Evolutionary conservation across 2,888 invertebrate genomes (phyloP).

Genomic region (Esperia sulphurella): DNA sequence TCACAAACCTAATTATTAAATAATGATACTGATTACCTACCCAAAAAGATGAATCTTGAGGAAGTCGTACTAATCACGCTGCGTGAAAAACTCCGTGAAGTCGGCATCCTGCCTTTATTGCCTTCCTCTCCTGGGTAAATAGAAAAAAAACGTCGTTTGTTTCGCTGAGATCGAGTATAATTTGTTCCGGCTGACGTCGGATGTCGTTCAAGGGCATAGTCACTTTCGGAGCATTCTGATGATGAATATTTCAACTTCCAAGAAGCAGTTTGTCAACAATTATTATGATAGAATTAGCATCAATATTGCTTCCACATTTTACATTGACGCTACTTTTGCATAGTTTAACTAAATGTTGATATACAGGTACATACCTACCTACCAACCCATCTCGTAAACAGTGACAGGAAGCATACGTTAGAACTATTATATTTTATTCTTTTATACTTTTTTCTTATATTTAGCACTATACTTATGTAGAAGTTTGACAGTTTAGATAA

Average conservation of each 20-base stretch:
- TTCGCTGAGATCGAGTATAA: constrained; percentile 45
- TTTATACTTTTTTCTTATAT: too few species aligned
- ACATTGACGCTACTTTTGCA: too few species aligned
- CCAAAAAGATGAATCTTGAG: constrained; percentile 34
- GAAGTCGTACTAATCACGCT: constrained; percentile 55
- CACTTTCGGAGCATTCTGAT: constrained; percentile 53
- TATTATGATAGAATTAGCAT: too few species aligned
- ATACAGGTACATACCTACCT: not conserved
- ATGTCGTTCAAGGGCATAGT: constrained; percentile 73
- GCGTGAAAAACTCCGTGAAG: constrained; percentile 68
- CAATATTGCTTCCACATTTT: too few species aligned
- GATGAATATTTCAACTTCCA: constrained; percentile 20
- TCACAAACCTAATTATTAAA: not conserved
- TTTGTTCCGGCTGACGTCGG: constrained; percentile 71
- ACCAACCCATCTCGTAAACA: too few species aligned
- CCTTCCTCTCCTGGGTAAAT: constrained; percentile 51
- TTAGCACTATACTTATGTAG: too few species aligned
- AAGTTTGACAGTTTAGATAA: too few species aligned
- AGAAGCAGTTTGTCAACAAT: too few species aligned
- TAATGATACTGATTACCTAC: not conserved
- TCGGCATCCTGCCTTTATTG: constrained; percentile 69
- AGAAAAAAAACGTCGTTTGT: constrained; percentile 43
- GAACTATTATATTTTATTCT: too few species aligned
- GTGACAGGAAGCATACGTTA: too few species aligned
- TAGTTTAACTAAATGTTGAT: not conserved